Base-by-base conservation (phyloP, 2,888 invertebrate genomes). In the Tryphoninae sp. region DNA sequence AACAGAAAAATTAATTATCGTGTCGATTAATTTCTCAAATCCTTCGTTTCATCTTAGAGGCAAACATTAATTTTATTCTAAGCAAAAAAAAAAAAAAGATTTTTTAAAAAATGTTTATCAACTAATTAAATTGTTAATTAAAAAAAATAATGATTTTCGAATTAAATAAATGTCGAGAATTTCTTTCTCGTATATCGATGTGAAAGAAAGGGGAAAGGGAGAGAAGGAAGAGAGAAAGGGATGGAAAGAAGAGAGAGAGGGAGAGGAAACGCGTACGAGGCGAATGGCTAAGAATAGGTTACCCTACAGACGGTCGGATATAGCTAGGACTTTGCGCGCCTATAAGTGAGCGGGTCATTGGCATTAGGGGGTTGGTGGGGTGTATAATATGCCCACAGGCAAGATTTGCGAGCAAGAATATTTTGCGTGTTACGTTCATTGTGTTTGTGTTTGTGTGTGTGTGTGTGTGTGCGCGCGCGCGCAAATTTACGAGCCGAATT, bases 331-430 rank as follows among this genome's bases (percentile, higher is more conserved):
- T 90, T 90, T 89, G 89, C 87, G 87, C 87, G 89, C 89, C 88
- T 90, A 91, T 91, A 90, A 90, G 88, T 88, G 88, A 88, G 87
- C 89, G 89, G 91, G 91, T 91, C 91, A 91, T 91, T 91, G 91
- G 91, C 91, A 89, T 88, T 90, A 87, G 88, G 89, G 51, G 89
- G 89, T 89, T 89, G 88, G 87, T 87, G 88, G 87, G 87, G 88
- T 88, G 87, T 86, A 84, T 86, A 87, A 86, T 86, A 86, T 86
- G 83, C 87, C 51, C 16, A 58, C 22, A 13, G 13, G 76, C 58
- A 51, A 77, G 69, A 68, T 68, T 33, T 67, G 67, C 67, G 75
- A 73, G 73, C 33, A 62, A 71, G 42, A 61, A 62, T 45, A 45
- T 75, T 64, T 69, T 71, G 26, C 51, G 59, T 72, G 67, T 68